phyloP scores from a whole-genome alignment of 2,113 vertebrate species.

The Cavia porcellus region DNA sequence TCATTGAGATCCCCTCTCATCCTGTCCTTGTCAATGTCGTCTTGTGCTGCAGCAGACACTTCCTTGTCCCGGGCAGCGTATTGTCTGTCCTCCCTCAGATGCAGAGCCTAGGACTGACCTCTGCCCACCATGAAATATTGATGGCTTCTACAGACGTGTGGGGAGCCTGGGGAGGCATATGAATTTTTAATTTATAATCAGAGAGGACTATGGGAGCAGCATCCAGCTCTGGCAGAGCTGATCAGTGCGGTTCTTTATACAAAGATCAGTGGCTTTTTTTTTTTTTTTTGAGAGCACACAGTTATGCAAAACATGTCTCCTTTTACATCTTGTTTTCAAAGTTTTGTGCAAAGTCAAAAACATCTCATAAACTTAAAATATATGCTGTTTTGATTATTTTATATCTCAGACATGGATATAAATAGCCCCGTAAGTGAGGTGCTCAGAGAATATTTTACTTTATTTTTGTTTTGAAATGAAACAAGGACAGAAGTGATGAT shows the following conservation, averaged over 20 bases:
- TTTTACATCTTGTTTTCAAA: constrained; percentile 23
- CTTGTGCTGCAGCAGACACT: neutral
- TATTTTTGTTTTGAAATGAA: too few species aligned
- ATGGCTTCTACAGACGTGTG: constrained; percentile 4
- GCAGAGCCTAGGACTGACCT: neutral
- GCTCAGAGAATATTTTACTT: neutral
- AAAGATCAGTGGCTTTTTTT: neutral
- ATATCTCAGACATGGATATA: neutral
- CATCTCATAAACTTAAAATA: constrained; percentile 24
- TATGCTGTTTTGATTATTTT: neutral
- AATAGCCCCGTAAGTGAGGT: constrained; percentile 2
- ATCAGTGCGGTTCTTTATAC: constrained; percentile 48
- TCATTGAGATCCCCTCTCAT: neutral
- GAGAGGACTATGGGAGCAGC: neutral
- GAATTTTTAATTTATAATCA: constrained; percentile 70
- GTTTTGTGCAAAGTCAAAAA: neutral
- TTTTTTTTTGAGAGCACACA: neutral
- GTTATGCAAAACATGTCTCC: constrained; percentile 7
- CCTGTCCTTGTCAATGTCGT: neutral
- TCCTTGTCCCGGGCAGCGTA: neutral
- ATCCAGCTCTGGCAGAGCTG: constrained; percentile 55
- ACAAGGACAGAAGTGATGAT: too few species aligned
- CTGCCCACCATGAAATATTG: constrained; percentile 34
- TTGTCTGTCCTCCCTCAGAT: constrained; percentile 27
- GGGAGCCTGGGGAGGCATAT: constrained; percentile 27